A percentile compares a stretch with the other conserved stretches of the same genome.
Conservation (phyloP, 2,113 vertebrate species). For the Oncorhynchus nerka region DNA sequence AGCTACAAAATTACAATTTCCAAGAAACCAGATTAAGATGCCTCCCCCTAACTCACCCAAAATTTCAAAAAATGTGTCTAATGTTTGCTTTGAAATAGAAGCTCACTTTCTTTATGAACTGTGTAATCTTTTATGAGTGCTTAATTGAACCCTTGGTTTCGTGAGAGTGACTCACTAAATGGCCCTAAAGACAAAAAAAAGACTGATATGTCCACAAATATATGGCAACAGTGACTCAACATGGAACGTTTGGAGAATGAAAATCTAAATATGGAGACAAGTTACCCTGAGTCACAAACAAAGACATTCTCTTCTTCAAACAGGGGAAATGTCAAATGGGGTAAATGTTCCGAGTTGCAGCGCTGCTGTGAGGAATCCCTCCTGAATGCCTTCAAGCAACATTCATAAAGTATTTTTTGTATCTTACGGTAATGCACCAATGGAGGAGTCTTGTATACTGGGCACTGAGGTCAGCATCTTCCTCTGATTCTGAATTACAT, state of each 20-base stretch:
- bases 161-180: slow-evolving; percentile 53
- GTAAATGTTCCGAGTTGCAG: background rate
- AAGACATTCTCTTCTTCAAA: slow-evolving; percentile 23
- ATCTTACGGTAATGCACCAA: slow-evolving; percentile 13
- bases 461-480: background rate
- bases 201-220: slow-evolving; percentile 33
- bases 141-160: slow-evolving; percentile 52
- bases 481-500: background rate
- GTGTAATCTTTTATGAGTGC: slow-evolving; percentile 51
- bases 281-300: slow-evolving; percentile 10
- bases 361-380: background rate
- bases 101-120: slow-evolving; percentile 48
- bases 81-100: slow-evolving; percentile 30
- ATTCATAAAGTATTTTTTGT: background rate
- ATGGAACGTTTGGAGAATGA: slow-evolving; percentile 37
- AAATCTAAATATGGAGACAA: slow-evolving; percentile 31
- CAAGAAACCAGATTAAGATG: background rate
- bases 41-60: background rate
- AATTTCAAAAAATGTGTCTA: slow-evolving; percentile 34
- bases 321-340: slow-evolving; percentile 24
- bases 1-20: background rate
- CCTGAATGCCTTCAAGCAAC: slow-evolving; percentile 10
- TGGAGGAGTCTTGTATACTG: background rate
- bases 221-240: slow-evolving; percentile 22
- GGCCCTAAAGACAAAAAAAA: slow-evolving; percentile 54